Evolutionary conservation across 2,113 vertebrate species (phyloP).

Genomic region (Cyprinodon tularosa): DNA sequence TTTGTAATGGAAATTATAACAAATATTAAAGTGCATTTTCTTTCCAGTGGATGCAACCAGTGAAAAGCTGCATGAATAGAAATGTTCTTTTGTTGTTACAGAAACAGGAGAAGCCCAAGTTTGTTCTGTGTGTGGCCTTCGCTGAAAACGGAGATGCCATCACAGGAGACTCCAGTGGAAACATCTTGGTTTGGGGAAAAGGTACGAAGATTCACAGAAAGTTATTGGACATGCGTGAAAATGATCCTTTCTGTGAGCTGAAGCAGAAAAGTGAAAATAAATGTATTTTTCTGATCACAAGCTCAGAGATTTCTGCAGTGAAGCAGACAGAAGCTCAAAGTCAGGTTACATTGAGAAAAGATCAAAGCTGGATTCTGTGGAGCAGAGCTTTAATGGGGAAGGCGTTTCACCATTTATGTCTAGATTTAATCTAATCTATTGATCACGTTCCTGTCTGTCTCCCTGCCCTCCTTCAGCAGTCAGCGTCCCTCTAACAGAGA

Average conservation of each 20-base stretch:
- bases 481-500: constrained; percentile 20
- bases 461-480: constrained; percentile 2
- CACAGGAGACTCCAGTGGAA: constrained; percentile 97
- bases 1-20: too few species aligned
- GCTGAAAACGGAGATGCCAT: constrained; percentile 97
- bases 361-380: not conserved
- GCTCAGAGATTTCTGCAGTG: constrained; percentile 4
- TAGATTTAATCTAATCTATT: constrained; percentile 25
- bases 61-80: not conserved
- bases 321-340: constrained; percentile 14
- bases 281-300: constrained; percentile 10
- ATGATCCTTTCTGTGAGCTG: not conserved
- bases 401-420: not conserved
- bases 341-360: constrained; percentile 2
- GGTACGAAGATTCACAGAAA: constrained; percentile 72
- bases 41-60: not conserved
- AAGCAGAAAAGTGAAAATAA: not conserved
- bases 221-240: not conserved
- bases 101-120: constrained; percentile 99
- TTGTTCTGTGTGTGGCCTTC: constrained; percentile 97
- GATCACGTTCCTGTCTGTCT: constrained; percentile 16
- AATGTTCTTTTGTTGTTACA: constrained; percentile 74
- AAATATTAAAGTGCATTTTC: too few species aligned
- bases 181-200: constrained; percentile 99
- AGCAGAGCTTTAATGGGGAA: not conserved